Evolutionary conservation across 2,888 invertebrate species (phyloP), one percentile per base, ranked within the genome.

Genomic region (Acrobasis consociella): DNA sequence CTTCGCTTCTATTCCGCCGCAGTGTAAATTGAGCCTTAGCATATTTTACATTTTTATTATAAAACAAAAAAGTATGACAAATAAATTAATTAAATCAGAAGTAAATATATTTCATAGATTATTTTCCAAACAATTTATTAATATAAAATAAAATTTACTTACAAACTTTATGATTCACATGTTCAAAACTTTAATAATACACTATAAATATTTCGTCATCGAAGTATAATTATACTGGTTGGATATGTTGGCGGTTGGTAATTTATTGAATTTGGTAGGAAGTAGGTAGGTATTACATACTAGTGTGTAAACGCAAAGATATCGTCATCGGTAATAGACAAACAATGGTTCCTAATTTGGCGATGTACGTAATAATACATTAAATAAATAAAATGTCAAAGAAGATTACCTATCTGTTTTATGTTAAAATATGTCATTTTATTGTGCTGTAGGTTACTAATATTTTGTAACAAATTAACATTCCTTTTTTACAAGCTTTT

Each of bases 181-280:
- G 3, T 15, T 16, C 38, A 16, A 16, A 55, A 39, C 9, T 16
- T 15, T 2, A 16, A 11, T 38, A 55, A 9, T 55, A 10, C 22
- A 31, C 38, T n/a, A 39, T 63, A 50, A n/a, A 9, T 1, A 16
- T 22, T 42, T 42, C 42, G 56, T 56, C 55, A 56, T 56, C 17
- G n/a, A 42, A n/a, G 42, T 56, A 22, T 56, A 56, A 56, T 42
- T 55, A 15, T 39, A 55, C 39, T 55, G 39, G 31, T 11, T 16
- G 22, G 8, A 15, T 39, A 13, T 42, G 56, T 17, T 16, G 46
- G 56, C 56, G 56, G 9, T 15, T 9, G 17, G 42, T 56, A 56
- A 56, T 56, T 56, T 56, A 56, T 56, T 46, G 17, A 13, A 46
- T 42, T 22, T 42, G 38, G 16, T 11, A 17, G 31, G 31, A 31